Conservation (phyloP, 2,113 vertebrate species). For the Galbula dea region DNA sequence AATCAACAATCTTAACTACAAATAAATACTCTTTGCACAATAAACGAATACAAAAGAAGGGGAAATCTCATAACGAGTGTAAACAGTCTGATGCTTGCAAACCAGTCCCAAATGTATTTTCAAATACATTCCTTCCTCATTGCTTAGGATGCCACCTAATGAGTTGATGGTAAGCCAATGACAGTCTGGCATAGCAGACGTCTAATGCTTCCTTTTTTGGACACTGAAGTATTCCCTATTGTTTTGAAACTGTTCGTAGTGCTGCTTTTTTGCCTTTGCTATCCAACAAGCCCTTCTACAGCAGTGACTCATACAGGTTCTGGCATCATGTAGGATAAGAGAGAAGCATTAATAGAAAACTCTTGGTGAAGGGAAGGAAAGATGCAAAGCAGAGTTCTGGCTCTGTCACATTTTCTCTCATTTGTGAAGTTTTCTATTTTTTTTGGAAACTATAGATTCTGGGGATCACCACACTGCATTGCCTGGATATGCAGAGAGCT, state of each 20-base stretch:
- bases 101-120: slow-evolving; percentile 38
- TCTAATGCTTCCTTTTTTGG: slow-evolving; percentile 64
- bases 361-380: slow-evolving; percentile 1
- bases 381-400: slow-evolving; percentile 32
- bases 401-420: not conserved
- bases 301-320: slow-evolving; percentile 36
- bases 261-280: slow-evolving; percentile 1
- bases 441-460: not conserved
- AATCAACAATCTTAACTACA: not conserved
- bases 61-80: not conserved
- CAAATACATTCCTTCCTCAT: slow-evolving; percentile 27
- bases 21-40: not conserved
- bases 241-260: slow-evolving; percentile 5
- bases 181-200: slow-evolving; percentile 27
- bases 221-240: slow-evolving; percentile 34
- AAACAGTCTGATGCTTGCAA: slow-evolving; percentile 32
- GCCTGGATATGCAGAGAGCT: not conserved
- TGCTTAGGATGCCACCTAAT: slow-evolving; percentile 40
- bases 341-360: not conserved
- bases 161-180: slow-evolving; percentile 54
- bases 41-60: not conserved
- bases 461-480: not conserved
- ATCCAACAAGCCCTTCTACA: slow-evolving; percentile 29
- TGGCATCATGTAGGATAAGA: not conserved
- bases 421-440: not conserved